Evolutionary conservation across 35 echinoderm and acorn worm species (phyloP), one percentile per base, ranked within the genome.

Genomic region (Holothuria glaberrima): DNA sequence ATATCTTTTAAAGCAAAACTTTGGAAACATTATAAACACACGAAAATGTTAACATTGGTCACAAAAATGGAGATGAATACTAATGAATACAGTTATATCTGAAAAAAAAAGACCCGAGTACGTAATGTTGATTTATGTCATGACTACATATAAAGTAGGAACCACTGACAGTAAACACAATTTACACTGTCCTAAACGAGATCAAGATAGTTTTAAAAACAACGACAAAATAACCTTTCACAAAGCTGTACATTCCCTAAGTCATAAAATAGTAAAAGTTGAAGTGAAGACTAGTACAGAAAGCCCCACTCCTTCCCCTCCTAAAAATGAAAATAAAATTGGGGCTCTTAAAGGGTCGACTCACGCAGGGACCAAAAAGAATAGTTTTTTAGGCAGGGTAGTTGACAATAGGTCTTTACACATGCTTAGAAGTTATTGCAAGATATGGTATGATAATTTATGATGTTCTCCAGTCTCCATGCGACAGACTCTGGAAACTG

Each of bases 131-230:
- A 59, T 59, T 13, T 59, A 59, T 21, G 58, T 59, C 58, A 59
- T 59, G 58, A 59, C 58, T 59, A 59, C 58, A 21, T 59, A 13
- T 59, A 59, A 59, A 59, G 21, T 59, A 21, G 58, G 58, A 59
- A 59, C 58, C 58, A n/a, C n/a, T n/a, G n/a, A 59, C 58, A 59
- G 58, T 59, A 59, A 59, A 59, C 58, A 59, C 58, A 59, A 59
- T 59, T 59, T 59, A 59, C 58, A 21, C 58, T 59, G 12, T 59
- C 58, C 58, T 59, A 13, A 13, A 59, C 21, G 21, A 59, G 58
- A 59, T 59, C 21, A 59, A 13, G 58, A 59, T 59, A 59, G 12
- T 59, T 59, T 13, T 13, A 59, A 59, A 59, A 13, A 12, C 12
- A 59, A 12, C 12, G 21, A 12, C 12, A 21, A 59, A 59, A 13